phyloP scores from a whole-genome alignment of 2,797 vertebrate species.

The Decapterus maruadsi region DNA sequence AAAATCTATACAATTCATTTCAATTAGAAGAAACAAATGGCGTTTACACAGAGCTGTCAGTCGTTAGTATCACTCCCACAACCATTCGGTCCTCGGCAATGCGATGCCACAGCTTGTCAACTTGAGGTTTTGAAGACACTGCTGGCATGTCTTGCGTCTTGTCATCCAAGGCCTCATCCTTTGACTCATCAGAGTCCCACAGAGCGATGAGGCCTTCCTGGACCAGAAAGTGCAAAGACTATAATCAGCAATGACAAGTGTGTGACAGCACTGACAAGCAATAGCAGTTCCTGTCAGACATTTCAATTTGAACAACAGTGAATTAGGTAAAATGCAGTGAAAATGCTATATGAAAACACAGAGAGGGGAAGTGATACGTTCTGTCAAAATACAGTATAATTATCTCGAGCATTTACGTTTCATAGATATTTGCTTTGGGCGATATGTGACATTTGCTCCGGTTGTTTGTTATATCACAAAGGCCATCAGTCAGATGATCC shows the following conservation, averaged over 20 bases:
- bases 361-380: neutral
- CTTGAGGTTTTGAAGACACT: conserved; percentile 74
- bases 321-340: conserved; percentile 15
- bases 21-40: conserved; percentile 19
- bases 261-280: conserved; percentile 60
- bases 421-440: neutral
- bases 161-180: conserved; percentile 55
- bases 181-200: conserved; percentile 88
- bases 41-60: conserved; percentile 86
- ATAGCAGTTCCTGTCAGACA: conserved; percentile 49
- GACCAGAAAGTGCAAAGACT: conserved; percentile 51
- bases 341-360: conserved; percentile 15
- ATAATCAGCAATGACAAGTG: conserved; percentile 64
- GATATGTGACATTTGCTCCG: neutral
- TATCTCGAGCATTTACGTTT: neutral
- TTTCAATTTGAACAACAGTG: conserved; percentile 45
- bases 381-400: conserved; percentile 5
- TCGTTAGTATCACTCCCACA: conserved; percentile 87
- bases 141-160: conserved; percentile 62
- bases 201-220: conserved; percentile 92
- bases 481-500: neutral
- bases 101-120: conserved; percentile 91
- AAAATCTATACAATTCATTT: conserved; percentile 7
- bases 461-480: neutral
- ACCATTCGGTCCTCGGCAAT: conserved; percentile 88